Evolutionary conservation across 2,888 invertebrate genomes (phyloP).

Genomic region (Allygus modestus): DNA sequence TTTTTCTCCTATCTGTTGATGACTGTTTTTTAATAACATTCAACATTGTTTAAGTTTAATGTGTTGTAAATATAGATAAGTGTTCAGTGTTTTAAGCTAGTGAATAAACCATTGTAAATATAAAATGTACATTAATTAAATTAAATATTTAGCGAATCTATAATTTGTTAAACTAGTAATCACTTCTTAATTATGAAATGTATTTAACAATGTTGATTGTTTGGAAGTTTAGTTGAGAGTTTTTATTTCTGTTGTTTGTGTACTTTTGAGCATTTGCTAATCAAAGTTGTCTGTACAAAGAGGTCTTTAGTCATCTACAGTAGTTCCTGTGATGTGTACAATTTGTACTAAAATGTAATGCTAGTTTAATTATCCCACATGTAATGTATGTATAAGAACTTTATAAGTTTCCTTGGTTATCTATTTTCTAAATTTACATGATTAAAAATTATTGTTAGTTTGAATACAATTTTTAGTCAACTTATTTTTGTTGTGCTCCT

Average conservation of each 20-base stretch:
- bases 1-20: too few relatives aligned
- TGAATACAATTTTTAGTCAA: background rate
- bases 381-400: constrained; percentile 16
- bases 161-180: constrained; percentile 38
- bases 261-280: constrained; percentile 1
- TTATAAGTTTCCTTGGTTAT: constrained; percentile 20
- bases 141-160: constrained; percentile 30
- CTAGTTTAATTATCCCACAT: constrained; percentile 32
- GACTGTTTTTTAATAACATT: too few relatives aligned
- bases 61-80: constrained; percentile 24
- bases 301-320: constrained; percentile 42
- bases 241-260: constrained; percentile 52
- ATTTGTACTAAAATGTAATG: constrained; percentile 37
- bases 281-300: constrained; percentile 46
- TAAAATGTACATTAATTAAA: constrained; percentile 42
- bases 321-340: constrained; percentile 50
- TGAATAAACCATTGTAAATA: constrained; percentile 38
- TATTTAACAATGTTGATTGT: constrained; percentile 56
- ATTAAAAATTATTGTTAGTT: constrained; percentile 38
- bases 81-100: constrained; percentile 42
- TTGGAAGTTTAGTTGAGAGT: constrained; percentile 59
- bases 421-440: constrained; percentile 17
- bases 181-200: constrained; percentile 34
- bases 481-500: background rate
- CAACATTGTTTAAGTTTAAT: background rate